These are phyloP conservation scores for Neolamprologus modestus DNA, from an alignment of 2,113 vertebrate genomes.

Conservation along the genomic window DNA sequence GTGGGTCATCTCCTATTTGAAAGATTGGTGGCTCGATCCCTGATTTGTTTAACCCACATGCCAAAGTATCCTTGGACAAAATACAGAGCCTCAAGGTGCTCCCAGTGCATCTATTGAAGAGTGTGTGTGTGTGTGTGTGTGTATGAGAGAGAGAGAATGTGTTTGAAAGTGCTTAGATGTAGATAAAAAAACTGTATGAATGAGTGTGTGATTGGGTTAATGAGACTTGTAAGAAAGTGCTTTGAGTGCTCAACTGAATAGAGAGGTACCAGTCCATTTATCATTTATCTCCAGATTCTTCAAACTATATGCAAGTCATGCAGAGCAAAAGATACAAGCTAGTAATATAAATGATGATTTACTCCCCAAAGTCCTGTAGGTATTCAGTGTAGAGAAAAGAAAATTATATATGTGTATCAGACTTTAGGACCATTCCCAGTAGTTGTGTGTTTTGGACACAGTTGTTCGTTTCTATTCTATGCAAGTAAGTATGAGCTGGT, in stretches of 20 bases:
- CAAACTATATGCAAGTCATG: neutral
- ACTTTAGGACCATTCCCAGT: neutral
- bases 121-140: neutral
- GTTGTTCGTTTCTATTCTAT: neutral
- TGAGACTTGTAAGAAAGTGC: neutral
- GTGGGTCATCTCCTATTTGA: neutral
- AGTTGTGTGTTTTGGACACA: neutral
- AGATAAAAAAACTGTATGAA: neutral
- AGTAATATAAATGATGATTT: neutral
- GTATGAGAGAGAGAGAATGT: neutral
- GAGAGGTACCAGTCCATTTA: neutral
- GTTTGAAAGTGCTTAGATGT: neutral
- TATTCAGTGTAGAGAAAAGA: neutral
- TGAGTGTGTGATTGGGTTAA: neutral
- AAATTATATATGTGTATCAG: neutral
- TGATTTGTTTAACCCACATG: neutral
- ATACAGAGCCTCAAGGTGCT: neutral
- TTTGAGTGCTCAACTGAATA: neutral
- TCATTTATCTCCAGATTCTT: neutral
- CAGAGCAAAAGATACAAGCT: neutral
- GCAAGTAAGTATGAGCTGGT: neutral
- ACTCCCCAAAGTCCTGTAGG: neutral
- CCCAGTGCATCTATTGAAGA: neutral
- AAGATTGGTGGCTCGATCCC: neutral
- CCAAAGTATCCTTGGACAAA: neutral